Conservation (phyloP, 92 coral and sea anemone genomes). For the Desmophyllum pertusum region DNA sequence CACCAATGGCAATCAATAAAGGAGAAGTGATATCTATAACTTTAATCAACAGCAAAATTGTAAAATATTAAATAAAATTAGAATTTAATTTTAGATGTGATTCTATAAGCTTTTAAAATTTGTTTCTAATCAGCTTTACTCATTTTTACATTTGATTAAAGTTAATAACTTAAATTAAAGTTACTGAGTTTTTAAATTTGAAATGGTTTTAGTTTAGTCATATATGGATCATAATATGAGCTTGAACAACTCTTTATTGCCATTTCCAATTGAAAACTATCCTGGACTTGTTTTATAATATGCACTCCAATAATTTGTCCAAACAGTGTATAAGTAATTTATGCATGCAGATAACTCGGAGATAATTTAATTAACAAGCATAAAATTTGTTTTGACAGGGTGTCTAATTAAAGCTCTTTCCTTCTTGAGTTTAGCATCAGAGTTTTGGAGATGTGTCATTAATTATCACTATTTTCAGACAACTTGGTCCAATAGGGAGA, state of each 20-base stretch:
- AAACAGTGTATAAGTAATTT: background rate
- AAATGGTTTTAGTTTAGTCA: no score
- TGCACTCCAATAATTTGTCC: background rate
- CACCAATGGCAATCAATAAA: no score
- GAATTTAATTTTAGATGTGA: no score
- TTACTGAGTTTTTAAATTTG: no score
- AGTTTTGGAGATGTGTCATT: background rate
- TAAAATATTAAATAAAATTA: no score
- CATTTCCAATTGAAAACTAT: background rate
- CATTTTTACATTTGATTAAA: no score
- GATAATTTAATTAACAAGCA: background rate
- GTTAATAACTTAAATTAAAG: no score
- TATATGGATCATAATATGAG: no score
- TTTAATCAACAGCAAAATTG: no score
- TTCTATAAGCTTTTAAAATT: no score
- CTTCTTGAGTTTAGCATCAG: background rate
- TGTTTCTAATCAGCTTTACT: no score
- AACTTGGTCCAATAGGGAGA: background rate
- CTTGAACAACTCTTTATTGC: background rate
- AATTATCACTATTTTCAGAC: background rate
- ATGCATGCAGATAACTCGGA: constrained; percentile 1
- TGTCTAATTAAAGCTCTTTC: background rate
- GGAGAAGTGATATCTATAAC: no score
- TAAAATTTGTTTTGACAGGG: background rate
- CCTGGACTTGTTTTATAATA: background rate